Conservation (phyloP, 1,140 invertebrate species). For the Sitophilus oryzae region DNA sequence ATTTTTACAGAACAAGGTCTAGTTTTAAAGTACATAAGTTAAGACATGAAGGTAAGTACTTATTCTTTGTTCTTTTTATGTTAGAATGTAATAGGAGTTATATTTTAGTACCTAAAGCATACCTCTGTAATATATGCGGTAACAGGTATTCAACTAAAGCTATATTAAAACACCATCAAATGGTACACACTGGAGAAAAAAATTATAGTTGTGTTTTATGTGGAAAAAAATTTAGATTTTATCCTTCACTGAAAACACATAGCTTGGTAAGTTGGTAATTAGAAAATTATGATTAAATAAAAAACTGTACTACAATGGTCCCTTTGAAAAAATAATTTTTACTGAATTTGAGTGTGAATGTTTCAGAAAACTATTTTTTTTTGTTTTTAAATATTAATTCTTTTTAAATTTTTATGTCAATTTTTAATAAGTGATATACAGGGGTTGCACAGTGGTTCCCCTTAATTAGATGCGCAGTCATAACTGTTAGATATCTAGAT, state of each 20-base stretch:
- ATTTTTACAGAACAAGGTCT: slow-evolving; percentile 8
- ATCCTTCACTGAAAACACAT: slow-evolving; percentile 41
- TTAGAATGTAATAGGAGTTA: not conserved
- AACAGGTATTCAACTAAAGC: slow-evolving; percentile 18
- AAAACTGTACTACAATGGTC: no score
- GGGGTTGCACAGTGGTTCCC: no score
- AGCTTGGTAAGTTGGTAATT: slow-evolving; percentile 16
- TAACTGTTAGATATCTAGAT: no score
- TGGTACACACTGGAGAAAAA: slow-evolving; percentile 35
- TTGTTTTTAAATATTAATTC: no score
- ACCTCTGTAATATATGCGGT: slow-evolving; percentile 16
- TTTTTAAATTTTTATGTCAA: no score
- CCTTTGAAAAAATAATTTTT: no score
- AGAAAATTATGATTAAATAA: no score
- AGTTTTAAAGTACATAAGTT: slow-evolving; percentile 8
- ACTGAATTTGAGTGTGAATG: no score
- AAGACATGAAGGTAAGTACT: slow-evolving; percentile 12
- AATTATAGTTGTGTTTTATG: slow-evolving; percentile 31
- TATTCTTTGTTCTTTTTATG: not conserved
- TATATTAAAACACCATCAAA: slow-evolving; percentile 26
- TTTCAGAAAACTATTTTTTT: no score
- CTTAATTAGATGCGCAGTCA: no score
- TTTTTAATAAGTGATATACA: no score
- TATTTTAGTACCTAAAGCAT: slow-evolving; percentile 18
- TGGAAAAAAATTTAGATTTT: slow-evolving; percentile 42